phyloP scores from a whole-genome alignment of 2,113 vertebrate genomes.

The Struthio camelus region DNA sequence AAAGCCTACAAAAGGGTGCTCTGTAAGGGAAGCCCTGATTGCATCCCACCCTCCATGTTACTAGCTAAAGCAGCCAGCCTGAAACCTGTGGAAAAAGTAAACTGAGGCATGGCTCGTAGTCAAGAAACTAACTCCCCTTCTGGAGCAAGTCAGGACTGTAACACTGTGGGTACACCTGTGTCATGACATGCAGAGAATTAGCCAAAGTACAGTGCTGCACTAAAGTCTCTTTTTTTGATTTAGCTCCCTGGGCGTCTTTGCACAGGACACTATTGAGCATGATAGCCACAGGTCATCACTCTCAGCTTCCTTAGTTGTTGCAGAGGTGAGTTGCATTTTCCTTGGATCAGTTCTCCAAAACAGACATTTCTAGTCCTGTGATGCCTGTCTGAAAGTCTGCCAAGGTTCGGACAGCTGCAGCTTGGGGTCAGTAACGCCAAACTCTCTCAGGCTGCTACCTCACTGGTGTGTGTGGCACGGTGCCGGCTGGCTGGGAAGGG shows the following conservation, averaged over 20 bases:
- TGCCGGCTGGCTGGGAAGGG: background rate
- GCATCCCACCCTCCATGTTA: background rate
- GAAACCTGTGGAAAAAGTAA: background rate
- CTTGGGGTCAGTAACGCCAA: background rate
- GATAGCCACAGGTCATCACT: background rate
- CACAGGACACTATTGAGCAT: background rate
- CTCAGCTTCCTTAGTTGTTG: background rate
- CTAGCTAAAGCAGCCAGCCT: background rate
- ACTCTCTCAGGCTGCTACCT: background rate
- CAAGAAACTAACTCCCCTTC: background rate
- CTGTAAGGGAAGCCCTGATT: background rate
- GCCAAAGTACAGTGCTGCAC: background rate
- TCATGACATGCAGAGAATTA: background rate
- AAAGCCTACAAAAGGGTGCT: background rate
- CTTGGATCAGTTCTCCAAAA: background rate
- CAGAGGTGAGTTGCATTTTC: background rate
- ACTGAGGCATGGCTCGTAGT: background rate
- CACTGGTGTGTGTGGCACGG: rapidly evolving
- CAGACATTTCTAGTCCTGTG: background rate
- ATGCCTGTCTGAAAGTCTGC: background rate
- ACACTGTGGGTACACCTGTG: rapidly evolving
- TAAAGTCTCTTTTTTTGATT: background rate
- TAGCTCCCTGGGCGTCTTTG: background rate
- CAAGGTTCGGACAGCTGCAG: background rate
- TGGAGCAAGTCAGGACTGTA: background rate